Evolutionary conservation across 2,113 vertebrate species (phyloP).

Genomic region (Phasianus colchicus): DNA sequence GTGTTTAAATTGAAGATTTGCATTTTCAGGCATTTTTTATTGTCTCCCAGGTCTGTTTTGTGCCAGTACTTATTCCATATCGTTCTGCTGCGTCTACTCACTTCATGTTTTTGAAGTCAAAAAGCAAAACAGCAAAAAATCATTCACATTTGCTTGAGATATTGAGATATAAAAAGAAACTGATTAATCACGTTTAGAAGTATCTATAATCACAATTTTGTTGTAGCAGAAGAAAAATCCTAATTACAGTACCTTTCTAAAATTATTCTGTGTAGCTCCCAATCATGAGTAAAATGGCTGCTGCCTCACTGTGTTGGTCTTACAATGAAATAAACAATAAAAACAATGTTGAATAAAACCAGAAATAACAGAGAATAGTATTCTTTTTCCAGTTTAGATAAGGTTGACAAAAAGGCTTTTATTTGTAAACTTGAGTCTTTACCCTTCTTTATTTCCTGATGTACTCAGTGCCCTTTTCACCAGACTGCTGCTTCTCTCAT

Average conservation of each 20-base stretch:
- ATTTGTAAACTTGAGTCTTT: neutral
- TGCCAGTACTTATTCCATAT: neutral
- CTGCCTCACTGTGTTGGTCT: neutral
- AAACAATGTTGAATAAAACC: neutral
- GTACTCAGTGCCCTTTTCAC: neutral
- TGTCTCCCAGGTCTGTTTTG: neutral
- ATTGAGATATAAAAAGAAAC: neutral
- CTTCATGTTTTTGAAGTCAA: neutral
- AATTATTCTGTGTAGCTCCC: neutral
- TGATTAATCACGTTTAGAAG: neutral
- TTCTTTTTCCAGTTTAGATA: neutral
- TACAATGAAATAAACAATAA: neutral
- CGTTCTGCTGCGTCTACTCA: neutral
- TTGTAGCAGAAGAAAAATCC: neutral
- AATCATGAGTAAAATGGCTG: neutral
- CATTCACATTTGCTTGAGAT: neutral
- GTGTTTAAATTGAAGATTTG: neutral
- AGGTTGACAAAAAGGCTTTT: neutral
- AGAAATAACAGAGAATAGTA: neutral
- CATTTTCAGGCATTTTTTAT: neutral
- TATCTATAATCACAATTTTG: neutral
- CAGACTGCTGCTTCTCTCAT: neutral
- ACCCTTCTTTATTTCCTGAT: neutral
- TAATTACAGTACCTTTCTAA: neutral
- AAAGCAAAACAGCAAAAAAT: neutral